A percentile compares a stretch with the other conserved stretches of the same genome.
Conservation (phyloP, 2,888 invertebrate genomes). For the Sesia apiformis region DNA sequence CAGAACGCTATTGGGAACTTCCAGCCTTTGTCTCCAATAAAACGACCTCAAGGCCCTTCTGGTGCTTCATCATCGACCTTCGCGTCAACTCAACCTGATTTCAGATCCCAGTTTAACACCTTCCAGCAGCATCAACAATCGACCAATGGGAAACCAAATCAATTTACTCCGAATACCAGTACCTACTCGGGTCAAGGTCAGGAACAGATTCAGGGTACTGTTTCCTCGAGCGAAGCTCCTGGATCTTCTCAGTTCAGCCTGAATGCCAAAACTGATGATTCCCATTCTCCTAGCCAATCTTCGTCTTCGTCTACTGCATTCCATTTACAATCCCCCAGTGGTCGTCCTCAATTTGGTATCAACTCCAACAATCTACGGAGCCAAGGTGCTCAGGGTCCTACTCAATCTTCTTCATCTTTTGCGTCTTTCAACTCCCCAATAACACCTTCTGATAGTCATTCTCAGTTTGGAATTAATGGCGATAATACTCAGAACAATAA, state of each 20-base stretch:
- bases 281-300: background rate
- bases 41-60: conserved; percentile 2
- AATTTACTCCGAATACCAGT: conserved; percentile 3
- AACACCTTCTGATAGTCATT: background rate
- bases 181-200: conserved; percentile 1
- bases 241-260: background rate
- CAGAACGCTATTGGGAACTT: conserved; percentile 8
- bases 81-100: conserved; percentile 4
- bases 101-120: conserved; percentile 6
- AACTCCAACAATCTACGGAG: background rate
- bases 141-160: conserved; percentile 1
- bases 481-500: background rate
- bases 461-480: background rate
- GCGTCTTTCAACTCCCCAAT: conserved; percentile 2
- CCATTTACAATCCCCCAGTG: conserved; percentile 10
- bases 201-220: conserved; percentile 1
- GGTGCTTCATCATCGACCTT: conserved; percentile 5
- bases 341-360: conserved; percentile 7
- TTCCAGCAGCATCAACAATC: conserved; percentile 7
- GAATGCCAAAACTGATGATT: background rate
- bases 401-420: conserved; percentile 9
- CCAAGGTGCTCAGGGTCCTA: conserved; percentile 4
- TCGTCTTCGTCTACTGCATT: conserved; percentile 6
- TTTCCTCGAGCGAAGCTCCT: background rate
- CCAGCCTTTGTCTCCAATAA: conserved; percentile 2